Conservation (phyloP, 2,113 vertebrate species). For the Silurus meridionalis region DNA sequence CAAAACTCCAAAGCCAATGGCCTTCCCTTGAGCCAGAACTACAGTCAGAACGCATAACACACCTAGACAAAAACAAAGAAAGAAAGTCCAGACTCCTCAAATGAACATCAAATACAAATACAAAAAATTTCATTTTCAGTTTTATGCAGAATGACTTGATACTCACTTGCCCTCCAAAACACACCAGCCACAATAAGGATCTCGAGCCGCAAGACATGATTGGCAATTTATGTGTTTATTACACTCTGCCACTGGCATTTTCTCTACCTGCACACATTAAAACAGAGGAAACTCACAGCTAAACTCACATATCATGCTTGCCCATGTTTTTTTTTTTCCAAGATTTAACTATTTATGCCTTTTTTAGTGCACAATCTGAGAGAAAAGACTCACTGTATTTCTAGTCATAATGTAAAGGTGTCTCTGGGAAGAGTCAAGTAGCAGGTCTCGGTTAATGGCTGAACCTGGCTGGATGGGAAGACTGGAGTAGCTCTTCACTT, state of each 20-base stretch:
- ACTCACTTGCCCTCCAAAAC: conserved; percentile 90
- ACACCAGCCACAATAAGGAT: conserved; percentile 98
- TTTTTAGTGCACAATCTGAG: neutral
- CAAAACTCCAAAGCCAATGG: conserved; percentile 93
- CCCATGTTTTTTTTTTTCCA: neutral
- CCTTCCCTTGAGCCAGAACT: conserved; percentile 73
- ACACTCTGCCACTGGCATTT: conserved; percentile 88
- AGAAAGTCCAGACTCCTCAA: neutral
- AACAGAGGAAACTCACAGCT: neutral
- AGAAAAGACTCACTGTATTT: conserved; percentile 72
- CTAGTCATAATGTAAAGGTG: conserved; percentile 91
- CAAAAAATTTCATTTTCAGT: neutral
- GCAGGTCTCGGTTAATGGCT: conserved; percentile 81
- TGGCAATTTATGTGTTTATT: conserved; percentile 81
- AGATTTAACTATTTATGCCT: neutral
- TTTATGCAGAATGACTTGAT: neutral
- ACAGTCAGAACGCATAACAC: conserved; percentile 83
- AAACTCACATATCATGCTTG: conserved; percentile 54
- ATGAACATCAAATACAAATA: neutral
- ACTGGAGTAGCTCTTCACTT: conserved; percentile 74
- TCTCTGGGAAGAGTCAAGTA: conserved; percentile 80
- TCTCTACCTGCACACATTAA: conserved; percentile 76
- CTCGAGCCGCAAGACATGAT: conserved; percentile 82
- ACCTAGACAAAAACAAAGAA: conserved; percentile 68
- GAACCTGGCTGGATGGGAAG: conserved; percentile 77